These are phyloP conservation scores for Chymomyza costata DNA, from an alignment of 1,140 invertebrate species.

Conservation along the genomic window DNA sequence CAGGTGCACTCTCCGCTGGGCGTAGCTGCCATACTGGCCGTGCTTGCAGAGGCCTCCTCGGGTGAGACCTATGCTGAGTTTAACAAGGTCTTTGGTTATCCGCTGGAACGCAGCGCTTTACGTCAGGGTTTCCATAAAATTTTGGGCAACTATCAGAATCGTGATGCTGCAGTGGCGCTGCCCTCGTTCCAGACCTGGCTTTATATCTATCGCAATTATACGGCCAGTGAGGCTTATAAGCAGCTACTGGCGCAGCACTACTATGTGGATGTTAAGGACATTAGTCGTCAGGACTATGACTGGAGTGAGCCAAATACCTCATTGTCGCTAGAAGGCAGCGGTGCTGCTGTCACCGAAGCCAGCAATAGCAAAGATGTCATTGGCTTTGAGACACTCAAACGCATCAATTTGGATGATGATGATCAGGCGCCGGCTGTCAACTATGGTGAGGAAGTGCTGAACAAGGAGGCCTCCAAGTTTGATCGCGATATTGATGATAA, in stretches of 20 bases:
- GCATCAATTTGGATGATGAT: conserved; percentile 57
- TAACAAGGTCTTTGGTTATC: conserved; percentile 77
- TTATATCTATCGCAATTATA: conserved; percentile 81
- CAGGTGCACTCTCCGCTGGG: conserved; percentile 81
- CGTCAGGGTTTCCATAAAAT: conserved; percentile 75
- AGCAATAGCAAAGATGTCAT: conserved; percentile 73
- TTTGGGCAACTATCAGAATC: conserved; percentile 77
- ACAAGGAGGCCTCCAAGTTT: conserved; percentile 70
- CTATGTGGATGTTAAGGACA: conserved; percentile 79
- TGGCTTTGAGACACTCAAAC: conserved; percentile 68
- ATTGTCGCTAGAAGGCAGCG: conserved; percentile 37
- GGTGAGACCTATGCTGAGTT: conserved; percentile 79
- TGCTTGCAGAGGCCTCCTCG: conserved; percentile 79
- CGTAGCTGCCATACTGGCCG: conserved; percentile 78
- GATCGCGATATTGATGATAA: conserved; percentile 73
- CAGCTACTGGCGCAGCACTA: conserved; percentile 78
- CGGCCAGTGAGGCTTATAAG: conserved; percentile 78
- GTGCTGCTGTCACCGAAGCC: conserved; percentile 27
- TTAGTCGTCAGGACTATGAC: conserved; percentile 75
- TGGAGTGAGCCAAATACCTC: conserved; percentile 57
- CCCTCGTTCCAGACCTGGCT: conserved; percentile 81
- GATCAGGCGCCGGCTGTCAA: conserved; percentile 25
- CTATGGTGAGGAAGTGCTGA: conserved; percentile 62
- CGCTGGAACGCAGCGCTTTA: conserved; percentile 73
- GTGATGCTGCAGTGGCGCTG: conserved; percentile 75